Percentiles rank a stretch among this genome's conserved stretches.
phyloP scores from a whole-genome alignment of 1,140 invertebrate species.

The Maconellicoccus hirsutus region DNA sequence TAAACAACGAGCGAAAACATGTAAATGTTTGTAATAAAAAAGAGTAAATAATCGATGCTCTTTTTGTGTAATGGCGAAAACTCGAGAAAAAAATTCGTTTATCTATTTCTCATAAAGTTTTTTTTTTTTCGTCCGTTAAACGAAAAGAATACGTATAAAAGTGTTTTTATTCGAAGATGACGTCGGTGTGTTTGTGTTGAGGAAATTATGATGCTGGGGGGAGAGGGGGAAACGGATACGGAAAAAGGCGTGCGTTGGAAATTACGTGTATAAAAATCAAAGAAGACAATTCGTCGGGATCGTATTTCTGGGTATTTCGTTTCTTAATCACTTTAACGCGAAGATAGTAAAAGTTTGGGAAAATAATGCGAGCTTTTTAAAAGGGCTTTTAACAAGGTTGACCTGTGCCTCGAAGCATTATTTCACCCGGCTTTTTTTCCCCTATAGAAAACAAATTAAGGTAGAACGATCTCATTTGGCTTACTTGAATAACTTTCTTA shows the following conservation, averaged over 20 bases:
- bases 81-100: neutral
- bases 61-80: neutral
- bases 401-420: too few relatives aligned
- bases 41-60: conserved; percentile 8
- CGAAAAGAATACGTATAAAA: neutral
- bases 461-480: too few relatives aligned
- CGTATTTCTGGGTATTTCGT: neutral
- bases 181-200: neutral
- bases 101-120: conserved; percentile 1
- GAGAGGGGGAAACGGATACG: neutral
- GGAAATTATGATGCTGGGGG: neutral
- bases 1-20: neutral
- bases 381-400: too few relatives aligned
- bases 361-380: too few relatives aligned
- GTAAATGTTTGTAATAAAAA: neutral
- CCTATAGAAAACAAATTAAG: too few relatives aligned
- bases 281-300: neutral
- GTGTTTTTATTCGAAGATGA: neutral
- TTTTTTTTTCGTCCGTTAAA: neutral
- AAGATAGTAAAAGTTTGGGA: too few relatives aligned
- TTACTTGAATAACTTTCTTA: too few relatives aligned
- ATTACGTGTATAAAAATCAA: neutral
- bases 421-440: too few relatives aligned
- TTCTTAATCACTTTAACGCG: neutral
- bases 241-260: neutral